Base-by-base conservation (phyloP, 92 coral and sea anemone genomes). In the Virgularia gustaviana region DNA sequence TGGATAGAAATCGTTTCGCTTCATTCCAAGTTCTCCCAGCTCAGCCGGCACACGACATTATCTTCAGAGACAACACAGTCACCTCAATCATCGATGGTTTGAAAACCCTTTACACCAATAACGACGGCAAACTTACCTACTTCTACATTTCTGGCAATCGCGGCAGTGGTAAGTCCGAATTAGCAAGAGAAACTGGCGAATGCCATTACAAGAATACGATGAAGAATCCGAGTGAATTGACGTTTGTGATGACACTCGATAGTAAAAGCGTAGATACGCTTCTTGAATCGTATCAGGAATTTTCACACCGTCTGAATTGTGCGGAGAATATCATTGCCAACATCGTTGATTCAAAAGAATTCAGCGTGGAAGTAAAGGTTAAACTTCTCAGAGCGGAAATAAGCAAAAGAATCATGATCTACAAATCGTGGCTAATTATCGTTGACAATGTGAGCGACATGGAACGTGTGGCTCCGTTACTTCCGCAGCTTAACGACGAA, bases 141-240 rank as follows among this genome's bases (percentile, higher is more conserved):
- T 35, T 79, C 30, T 79, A 49, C 62, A 39, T 51, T n/a, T 52
- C 71, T 11, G 84, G 84, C 7, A 79, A 61, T 36, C 80, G 79
- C 15, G 84, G 84, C 9, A 61, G 84, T 62, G 84, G 84, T 0
- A 78, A 78, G 36, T 63, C 75, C 42, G 76, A 79, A 37, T 49
- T 72, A 43, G 83, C 83, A 18, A 55, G 83, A 16, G 71, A 56
- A 29, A 7, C 52, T 16, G 80, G 79, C 3, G 51, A 72, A 24
- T 20, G 23, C 9, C 27, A 70, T 42, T 72, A 57, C 35, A 56
- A 49, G 5, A 61, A 24, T 4, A 30, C 13, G 11, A 39, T 36
- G 19, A 41, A 72, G 18, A 18, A 62, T 31, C 57, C 65, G 34
- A 83, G 65, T 7, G 55, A 57, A 53, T 71, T 72, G 6, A 44